These are phyloP conservation scores for Corydoras sp. DNA, from an alignment of 2,113 vertebrate species.

Conservation along the genomic window DNA sequence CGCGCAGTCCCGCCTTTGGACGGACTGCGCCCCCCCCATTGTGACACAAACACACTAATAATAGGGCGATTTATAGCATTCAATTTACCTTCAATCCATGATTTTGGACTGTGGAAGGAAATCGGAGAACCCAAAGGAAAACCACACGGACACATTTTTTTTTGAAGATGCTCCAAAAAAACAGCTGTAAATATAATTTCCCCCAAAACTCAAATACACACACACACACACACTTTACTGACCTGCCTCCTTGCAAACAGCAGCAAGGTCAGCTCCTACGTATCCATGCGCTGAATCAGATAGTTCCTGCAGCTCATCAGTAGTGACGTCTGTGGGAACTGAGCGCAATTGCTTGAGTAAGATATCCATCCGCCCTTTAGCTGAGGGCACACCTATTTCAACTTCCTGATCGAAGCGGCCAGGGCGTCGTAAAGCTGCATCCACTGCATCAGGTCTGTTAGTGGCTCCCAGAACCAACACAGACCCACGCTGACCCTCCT, in stretches of 20 bases:
- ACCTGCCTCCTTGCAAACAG: conserved; percentile 93
- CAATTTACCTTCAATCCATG: no score
- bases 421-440: conserved; percentile 83
- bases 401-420: conserved; percentile 94
- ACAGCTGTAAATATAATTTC: no score
- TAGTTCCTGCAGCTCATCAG: conserved; percentile 67
- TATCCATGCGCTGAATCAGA: conserved; percentile 83
- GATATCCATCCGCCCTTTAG: conserved; percentile 79
- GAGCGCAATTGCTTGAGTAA: conserved; percentile 73
- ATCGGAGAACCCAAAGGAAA: no score
- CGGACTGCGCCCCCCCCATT: no score
- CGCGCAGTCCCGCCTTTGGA: no score
- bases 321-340: conserved; percentile 66
- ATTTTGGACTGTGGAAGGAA: no score
- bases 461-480: conserved; percentile 90
- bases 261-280: conserved; percentile 87
- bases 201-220: not conserved
- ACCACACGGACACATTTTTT: no score
- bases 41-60: no score
- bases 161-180: no score
- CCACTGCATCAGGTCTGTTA: conserved; percentile 86
- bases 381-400: conserved; percentile 85
- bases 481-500: conserved; percentile 86
- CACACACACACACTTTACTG: conserved; percentile 45
- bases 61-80: no score